These are phyloP conservation scores for Thomomys bottae DNA, from an alignment of 2,113 vertebrate species.

Conservation along the genomic window DNA sequence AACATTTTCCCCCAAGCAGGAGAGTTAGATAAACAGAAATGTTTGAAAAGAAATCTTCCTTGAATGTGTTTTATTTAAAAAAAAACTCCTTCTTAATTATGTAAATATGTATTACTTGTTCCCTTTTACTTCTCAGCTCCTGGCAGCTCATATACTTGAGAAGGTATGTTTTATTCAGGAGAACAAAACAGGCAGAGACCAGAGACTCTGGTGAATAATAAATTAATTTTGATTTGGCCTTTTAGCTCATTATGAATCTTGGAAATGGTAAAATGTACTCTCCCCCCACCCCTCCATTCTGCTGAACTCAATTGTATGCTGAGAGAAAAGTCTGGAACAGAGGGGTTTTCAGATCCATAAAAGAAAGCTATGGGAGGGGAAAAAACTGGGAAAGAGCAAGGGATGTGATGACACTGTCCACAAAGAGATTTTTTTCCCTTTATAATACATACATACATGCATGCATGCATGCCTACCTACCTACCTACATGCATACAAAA, in stretches of 20 bases:
- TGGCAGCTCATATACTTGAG: constrained; percentile 75
- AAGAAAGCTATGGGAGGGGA: not conserved
- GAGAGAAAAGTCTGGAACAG: constrained; percentile 28
- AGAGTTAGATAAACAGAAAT: constrained; percentile 54
- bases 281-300: constrained; percentile 23
- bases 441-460: too few relatives aligned
- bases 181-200: constrained; percentile 83
- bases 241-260: constrained; percentile 84
- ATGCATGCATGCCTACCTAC: too few relatives aligned
- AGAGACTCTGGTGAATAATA: constrained; percentile 84
- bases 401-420: too few relatives aligned
- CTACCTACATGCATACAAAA: too few relatives aligned
- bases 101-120: constrained; percentile 80
- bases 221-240: constrained; percentile 84
- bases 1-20: not conserved
- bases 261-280: constrained; percentile 75
- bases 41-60: constrained; percentile 55
- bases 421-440: too few relatives aligned
- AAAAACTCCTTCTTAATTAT: constrained; percentile 67
- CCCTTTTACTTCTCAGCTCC: constrained; percentile 70
- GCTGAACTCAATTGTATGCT: constrained; percentile 60
- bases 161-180: constrained; percentile 85
- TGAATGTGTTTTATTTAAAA: constrained; percentile 29
- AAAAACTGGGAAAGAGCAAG: too few relatives aligned
- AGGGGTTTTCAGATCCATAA: constrained; percentile 42